Evolutionary conservation across 2,113 vertebrate genomes (phyloP).

Genomic region (Sciurus niger): DNA sequence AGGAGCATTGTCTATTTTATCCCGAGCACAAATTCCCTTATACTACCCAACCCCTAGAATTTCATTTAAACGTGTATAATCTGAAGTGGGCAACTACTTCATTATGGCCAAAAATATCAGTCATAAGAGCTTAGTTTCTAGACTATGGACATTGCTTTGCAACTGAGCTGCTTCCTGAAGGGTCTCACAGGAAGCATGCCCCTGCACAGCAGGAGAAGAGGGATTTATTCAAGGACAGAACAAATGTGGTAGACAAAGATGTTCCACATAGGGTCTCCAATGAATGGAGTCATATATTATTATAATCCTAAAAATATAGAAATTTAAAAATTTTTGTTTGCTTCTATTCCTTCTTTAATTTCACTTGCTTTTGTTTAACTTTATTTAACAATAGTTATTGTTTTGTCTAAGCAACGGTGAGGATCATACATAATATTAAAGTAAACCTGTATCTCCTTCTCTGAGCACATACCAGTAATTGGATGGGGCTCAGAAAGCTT

Average conservation of each 20-base stretch:
- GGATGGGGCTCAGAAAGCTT: background rate
- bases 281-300: background rate
- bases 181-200: accelerated
- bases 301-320: background rate
- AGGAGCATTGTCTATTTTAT: conserved; percentile 2
- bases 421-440: background rate
- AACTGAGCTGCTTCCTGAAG: accelerated
- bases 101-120: background rate
- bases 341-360: background rate
- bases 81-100: background rate
- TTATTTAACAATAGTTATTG: background rate
- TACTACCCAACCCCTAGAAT: no score
- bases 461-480: background rate
- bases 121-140: background rate
- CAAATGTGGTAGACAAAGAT: background rate
- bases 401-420: background rate
- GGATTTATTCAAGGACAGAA: background rate
- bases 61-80: background rate
- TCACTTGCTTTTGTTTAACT: background rate
- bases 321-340: background rate
- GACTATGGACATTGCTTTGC: background rate
- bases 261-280: background rate
- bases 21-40: background rate
- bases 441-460: background rate
- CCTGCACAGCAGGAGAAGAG: accelerated